Conservation (phyloP, 2,113 vertebrate species). For the Carassius gibelio region DNA sequence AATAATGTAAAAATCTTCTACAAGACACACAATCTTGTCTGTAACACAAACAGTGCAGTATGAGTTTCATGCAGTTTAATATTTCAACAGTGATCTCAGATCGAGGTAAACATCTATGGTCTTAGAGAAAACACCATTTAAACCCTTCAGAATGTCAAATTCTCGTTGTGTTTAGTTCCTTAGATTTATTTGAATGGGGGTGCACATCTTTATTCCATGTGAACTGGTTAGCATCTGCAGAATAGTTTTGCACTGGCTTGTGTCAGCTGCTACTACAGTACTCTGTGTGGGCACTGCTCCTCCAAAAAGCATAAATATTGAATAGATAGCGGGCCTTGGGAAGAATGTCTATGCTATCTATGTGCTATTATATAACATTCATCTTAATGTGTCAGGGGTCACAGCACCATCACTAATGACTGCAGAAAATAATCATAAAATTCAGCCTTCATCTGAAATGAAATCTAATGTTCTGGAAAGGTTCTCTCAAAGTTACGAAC, state of each 20-base stretch:
- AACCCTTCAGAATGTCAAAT: not conserved
- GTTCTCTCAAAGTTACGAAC: no score
- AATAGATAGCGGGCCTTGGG: conserved; percentile 7
- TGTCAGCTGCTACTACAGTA: conserved; percentile 24
- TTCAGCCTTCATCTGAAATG: no score
- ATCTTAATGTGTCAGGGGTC: not conserved
- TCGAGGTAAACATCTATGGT: not conserved
- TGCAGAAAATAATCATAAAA: no score
- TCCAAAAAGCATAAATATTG: conserved; percentile 15
- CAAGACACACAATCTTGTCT: not conserved
- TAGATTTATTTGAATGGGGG: not conserved
- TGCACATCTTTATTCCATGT: conserved; percentile 16
- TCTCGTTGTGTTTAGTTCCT: not conserved
- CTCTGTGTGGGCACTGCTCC: conserved; percentile 24
- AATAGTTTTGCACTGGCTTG: conserved; percentile 28
- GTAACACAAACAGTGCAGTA: not conserved
- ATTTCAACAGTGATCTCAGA: not conserved
- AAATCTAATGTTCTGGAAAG: no score
- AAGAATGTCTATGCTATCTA: not conserved
- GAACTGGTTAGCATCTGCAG: conserved; percentile 14
- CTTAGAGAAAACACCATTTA: not conserved
- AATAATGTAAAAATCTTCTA: not conserved
- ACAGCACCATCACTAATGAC: not conserved
- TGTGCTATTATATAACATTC: not conserved
- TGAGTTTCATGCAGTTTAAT: not conserved